Base-by-base conservation (phyloP, 2,797 vertebrate species). In the Muscicapa comitata region DNA sequence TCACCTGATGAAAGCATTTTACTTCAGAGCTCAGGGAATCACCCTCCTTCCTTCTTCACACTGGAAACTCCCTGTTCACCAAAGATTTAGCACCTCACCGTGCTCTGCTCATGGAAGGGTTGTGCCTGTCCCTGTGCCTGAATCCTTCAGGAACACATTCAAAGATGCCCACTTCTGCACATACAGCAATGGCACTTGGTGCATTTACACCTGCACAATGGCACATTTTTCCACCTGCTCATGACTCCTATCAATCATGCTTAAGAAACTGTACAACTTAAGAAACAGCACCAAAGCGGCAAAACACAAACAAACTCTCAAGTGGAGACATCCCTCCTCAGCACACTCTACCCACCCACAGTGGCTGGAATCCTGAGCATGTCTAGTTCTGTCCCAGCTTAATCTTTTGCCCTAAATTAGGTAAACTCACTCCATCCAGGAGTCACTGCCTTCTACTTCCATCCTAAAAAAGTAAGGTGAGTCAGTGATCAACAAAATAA, bases 391-490 rank as follows among this genome's bases (percentile, higher is more conserved):
- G 84, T 82, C 54, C 76, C 3, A 0, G 50, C 33, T 75, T 89
- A 61, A 87, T 70, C 72, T 89, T 87, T 28, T 65, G 70, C 75
- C 70, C 68, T 54, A 78, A 75, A 81, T 78, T 42, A 88, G 70
- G 59, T 38, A 83, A 93, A 66, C 58, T 77, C 43, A 28, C 78
- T 82, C 72, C 47, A 61, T 77, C 42, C 68, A 77, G 65, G 40
- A 94, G 84, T n/a, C 51, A 65, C 55, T 66, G 66, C 37, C 74
- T 86, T 73, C 67, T 62, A 68, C 50, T 90, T 84, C 76, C 82
- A 88, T 86, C 95, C 96, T 94, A 81, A 84, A 78, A 50, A 88
- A 87, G 85, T 86, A 88, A 96, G 91, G 94, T 83, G 81, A 94
- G 86, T 81, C 76, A 86, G 37, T 73, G 66, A 93, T 94, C 82